A percentile compares a stretch with the other conserved stretches of the same genome.
phyloP scores from a whole-genome alignment of 92 coral and sea anemone species.

The Paramuricea clavata region DNA sequence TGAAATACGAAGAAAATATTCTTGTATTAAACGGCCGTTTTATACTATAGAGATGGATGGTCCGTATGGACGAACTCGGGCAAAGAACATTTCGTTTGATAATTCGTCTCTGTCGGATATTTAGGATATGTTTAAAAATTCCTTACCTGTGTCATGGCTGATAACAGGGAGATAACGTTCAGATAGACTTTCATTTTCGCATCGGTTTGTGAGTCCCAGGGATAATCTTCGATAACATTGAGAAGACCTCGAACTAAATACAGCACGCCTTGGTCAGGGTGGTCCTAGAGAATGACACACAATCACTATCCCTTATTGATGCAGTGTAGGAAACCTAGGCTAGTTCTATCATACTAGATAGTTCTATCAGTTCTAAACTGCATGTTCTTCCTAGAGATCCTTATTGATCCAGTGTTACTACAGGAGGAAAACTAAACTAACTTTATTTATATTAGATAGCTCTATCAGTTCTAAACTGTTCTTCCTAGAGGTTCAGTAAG shows the following conservation, averaged over 20 bases:
- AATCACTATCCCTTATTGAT: not conserved
- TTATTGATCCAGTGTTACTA: too few relatives aligned
- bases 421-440: too few relatives aligned
- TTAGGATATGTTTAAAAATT: not conserved
- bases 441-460: too few relatives aligned
- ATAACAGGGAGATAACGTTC: conserved; percentile 85
- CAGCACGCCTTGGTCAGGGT: conserved; percentile 95
- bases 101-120: too few relatives aligned
- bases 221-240: conserved; percentile 90
- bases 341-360: too few relatives aligned
- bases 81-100: too few relatives aligned
- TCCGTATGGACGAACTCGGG: too few relatives aligned
- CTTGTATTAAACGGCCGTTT: not conserved
- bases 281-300: conserved; percentile 68
- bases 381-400: too few relatives aligned
- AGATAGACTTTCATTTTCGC: conserved; percentile 91
- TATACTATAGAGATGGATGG: not conserved
- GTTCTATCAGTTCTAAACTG: too few relatives aligned
- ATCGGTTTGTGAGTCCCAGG: conserved; percentile 92
- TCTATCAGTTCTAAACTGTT: too few relatives aligned
- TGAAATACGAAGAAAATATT: conserved; percentile 7
- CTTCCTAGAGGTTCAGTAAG: too few relatives aligned
- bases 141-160: conserved; percentile 92
- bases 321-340: too few relatives aligned
- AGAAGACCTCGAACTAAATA: conserved; percentile 90